Evolutionary conservation across 2,113 vertebrate species (phyloP).

Genomic region (Brienomyrus longianalis): DNA sequence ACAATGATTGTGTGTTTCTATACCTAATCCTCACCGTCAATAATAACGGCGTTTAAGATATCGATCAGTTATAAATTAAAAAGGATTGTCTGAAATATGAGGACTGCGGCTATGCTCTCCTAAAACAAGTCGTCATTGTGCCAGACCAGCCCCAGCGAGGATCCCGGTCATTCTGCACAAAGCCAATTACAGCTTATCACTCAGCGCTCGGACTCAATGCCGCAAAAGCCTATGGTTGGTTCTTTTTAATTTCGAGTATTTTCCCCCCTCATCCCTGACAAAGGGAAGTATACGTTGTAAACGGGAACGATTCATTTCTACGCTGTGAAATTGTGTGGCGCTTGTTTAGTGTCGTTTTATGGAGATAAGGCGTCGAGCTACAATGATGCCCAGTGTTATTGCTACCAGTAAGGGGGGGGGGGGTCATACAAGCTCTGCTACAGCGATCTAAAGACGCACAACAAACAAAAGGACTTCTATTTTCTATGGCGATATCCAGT

Average conservation of each 20-base stretch:
- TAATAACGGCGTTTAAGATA: neutral
- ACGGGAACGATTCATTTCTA: neutral
- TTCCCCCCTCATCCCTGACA: neutral
- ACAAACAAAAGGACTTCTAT: neutral
- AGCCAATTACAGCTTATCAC: neutral
- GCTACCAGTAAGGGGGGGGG: neutral
- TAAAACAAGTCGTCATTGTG: neutral
- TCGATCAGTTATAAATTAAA: neutral
- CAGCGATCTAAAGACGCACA: neutral
- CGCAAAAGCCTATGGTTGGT: neutral
- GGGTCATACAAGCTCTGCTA: neutral
- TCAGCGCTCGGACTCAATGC: neutral
- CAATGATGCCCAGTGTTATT: neutral
- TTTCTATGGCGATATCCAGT: neutral
- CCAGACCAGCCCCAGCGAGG: neutral
- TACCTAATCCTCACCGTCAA: neutral
- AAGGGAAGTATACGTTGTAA: neutral
- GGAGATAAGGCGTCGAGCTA: neutral
- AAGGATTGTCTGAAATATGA: neutral
- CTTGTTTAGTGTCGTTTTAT: neutral
- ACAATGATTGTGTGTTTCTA: neutral
- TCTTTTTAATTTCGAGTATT: neutral
- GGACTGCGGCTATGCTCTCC: neutral
- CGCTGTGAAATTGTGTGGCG: neutral
- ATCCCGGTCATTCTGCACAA: neutral